phyloP scores from a whole-genome alignment of 1,140 invertebrate species.

The Hylaeus volcanicus region DNA sequence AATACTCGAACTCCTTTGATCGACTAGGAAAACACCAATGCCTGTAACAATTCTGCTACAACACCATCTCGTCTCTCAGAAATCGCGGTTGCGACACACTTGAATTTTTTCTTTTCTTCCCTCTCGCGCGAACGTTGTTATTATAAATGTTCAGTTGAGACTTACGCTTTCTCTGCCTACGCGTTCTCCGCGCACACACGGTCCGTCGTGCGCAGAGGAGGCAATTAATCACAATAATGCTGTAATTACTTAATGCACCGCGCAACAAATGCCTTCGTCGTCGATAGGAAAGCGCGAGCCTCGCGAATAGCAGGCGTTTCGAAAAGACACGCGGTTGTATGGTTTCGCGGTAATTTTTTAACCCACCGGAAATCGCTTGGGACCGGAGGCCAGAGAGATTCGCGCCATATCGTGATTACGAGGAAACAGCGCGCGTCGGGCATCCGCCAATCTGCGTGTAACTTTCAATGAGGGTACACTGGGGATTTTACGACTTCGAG shows the following conservation, averaged over 20 bases:
- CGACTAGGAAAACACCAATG: no score
- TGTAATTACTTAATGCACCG: conserved; percentile 39
- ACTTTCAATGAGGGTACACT: conserved; percentile 39
- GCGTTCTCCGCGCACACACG: neutral
- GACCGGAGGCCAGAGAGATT: neutral
- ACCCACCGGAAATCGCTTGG: conserved; percentile 8
- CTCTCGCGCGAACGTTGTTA: neutral
- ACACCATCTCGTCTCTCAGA: no score
- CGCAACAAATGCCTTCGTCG: conserved; percentile 1
- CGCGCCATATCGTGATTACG: conserved; percentile 47
- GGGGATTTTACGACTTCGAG: conserved; percentile 20
- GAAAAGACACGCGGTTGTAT: conserved; percentile 3
- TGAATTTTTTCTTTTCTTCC: neutral
- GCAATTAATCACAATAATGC: conserved; percentile 46
- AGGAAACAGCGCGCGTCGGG: conserved; percentile 36
- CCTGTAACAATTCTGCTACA: no score
- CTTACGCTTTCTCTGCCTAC: neutral
- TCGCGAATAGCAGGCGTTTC: neutral
- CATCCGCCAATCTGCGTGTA: conserved; percentile 28
- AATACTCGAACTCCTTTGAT: no score
- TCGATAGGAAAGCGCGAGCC: neutral
- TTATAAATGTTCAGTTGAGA: neutral
- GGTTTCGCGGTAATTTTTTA: conserved; percentile 39
- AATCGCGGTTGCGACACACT: no score
- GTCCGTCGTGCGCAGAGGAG: neutral